These are phyloP conservation scores for Balaeniceps rex DNA, from an alignment of 2,113 vertebrate genomes.

Conservation along the genomic window DNA sequence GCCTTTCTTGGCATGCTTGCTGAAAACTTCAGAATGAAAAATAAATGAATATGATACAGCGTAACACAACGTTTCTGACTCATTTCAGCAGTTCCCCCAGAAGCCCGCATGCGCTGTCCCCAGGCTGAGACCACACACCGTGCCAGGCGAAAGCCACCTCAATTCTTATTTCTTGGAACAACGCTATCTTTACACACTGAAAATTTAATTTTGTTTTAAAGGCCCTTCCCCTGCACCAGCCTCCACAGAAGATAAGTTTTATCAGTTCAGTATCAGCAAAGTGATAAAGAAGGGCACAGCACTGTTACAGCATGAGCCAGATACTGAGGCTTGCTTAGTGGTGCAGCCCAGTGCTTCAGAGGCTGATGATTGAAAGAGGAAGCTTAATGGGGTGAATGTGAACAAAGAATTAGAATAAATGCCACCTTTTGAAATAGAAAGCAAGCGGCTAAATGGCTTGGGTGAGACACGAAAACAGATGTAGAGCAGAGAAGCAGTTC, in stretches of 20 bases:
- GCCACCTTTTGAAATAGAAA: constrained; percentile 21
- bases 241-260: constrained; percentile 12
- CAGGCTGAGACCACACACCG: background rate
- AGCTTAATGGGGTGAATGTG: constrained; percentile 41
- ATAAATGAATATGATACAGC: background rate
- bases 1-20: background rate
- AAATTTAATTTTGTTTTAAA: constrained; percentile 12
- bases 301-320: background rate
- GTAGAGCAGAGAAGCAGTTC: background rate
- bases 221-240: background rate
- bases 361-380: constrained; percentile 41
- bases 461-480: constrained; percentile 9
- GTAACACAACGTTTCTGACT: background rate
- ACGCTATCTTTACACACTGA: background rate
- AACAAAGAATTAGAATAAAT: constrained; percentile 61
- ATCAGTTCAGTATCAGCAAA: constrained; percentile 6
- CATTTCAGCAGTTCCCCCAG: background rate
- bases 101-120: background rate
- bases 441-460: background rate
- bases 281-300: background rate
- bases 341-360: constrained; percentile 36
- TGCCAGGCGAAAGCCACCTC: background rate
- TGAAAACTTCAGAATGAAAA: constrained; percentile 8
- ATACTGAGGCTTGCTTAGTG: background rate
- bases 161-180: background rate